phyloP scores from a whole-genome alignment of 1,140 invertebrate genomes.

The Sipha flava region DNA sequence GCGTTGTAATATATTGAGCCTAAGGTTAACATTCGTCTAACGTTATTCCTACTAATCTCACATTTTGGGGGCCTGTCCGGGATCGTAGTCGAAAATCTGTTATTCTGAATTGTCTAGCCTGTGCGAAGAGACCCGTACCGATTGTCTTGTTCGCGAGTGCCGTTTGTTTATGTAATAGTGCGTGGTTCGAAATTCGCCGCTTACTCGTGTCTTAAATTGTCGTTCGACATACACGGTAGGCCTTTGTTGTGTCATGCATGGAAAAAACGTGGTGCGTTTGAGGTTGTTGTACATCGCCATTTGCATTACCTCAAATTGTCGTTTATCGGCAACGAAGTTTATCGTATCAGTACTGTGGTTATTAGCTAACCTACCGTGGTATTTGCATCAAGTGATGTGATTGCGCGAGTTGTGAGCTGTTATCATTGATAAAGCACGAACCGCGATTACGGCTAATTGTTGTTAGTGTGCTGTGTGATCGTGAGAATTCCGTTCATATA shows the following conservation, averaged over 20 bases:
- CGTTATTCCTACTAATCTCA: too few species aligned
- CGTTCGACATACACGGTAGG: too few species aligned
- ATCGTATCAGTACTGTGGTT: neutral
- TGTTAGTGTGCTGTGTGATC: neutral
- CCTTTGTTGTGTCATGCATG: too few species aligned
- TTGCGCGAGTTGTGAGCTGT: too few species aligned
- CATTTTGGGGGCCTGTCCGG: neutral
- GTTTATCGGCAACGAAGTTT: neutral
- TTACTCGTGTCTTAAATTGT: neutral
- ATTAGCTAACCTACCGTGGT: neutral
- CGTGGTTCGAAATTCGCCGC: neutral
- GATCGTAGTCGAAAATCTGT: neutral
- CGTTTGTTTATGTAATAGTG: neutral
- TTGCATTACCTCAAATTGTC: neutral
- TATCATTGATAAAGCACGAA: too few species aligned
- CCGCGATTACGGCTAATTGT: neutral
- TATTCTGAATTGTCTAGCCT: neutral
- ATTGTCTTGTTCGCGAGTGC: neutral
- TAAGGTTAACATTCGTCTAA: too few species aligned
- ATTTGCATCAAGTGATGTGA: neutral
- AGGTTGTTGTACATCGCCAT: neutral
- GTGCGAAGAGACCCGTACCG: neutral
- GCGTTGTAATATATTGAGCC: too few species aligned
- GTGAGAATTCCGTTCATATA: neutral
- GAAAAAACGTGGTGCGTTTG: neutral